phyloP scores from a whole-genome alignment of 2,888 invertebrate species.

The Tridacna gigas region DNA sequence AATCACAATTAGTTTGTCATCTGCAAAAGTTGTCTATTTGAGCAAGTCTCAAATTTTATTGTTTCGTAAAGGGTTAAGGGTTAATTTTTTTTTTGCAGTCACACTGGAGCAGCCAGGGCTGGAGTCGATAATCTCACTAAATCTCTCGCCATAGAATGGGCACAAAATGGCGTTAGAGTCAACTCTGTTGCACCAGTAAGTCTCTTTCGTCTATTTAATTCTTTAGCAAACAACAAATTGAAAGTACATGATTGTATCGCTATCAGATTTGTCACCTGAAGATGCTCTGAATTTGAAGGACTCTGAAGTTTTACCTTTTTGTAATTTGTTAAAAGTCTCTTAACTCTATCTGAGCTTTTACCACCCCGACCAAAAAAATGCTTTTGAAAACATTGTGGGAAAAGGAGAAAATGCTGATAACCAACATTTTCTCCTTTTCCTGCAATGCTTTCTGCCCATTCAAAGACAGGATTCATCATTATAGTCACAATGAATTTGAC shows the following conservation, averaged over 20 bases:
- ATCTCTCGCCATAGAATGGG: conserved; percentile 86
- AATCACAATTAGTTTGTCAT: too few species aligned
- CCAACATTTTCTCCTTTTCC: neutral
- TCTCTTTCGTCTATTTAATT: conserved; percentile 20
- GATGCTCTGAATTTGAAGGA: too few species aligned
- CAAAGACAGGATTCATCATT: too few species aligned
- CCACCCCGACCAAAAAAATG: too few species aligned
- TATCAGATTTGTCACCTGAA: too few species aligned
- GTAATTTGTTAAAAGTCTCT: neutral
- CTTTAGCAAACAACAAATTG: too few species aligned
- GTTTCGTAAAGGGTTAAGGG: too few species aligned
- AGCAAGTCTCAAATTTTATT: too few species aligned
- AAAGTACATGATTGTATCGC: too few species aligned
- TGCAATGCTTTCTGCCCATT: neutral
- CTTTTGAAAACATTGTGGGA: neutral
- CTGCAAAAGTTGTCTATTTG: too few species aligned
- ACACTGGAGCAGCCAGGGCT: conserved; percentile 86
- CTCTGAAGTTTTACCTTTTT: neutral
- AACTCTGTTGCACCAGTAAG: conserved; percentile 86
- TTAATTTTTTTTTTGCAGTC: conserved; percentile 76
- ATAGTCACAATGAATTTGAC: too few species aligned
- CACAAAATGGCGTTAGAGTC: conserved; percentile 85
- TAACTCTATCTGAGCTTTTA: too few species aligned
- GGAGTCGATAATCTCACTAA: conserved; percentile 86
- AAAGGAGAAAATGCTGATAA: neutral